Evolutionary conservation across 2,797 vertebrate species (phyloP), one percentile per base, ranked within the genome.

Genomic region (Anisognathus igniventris): DNA sequence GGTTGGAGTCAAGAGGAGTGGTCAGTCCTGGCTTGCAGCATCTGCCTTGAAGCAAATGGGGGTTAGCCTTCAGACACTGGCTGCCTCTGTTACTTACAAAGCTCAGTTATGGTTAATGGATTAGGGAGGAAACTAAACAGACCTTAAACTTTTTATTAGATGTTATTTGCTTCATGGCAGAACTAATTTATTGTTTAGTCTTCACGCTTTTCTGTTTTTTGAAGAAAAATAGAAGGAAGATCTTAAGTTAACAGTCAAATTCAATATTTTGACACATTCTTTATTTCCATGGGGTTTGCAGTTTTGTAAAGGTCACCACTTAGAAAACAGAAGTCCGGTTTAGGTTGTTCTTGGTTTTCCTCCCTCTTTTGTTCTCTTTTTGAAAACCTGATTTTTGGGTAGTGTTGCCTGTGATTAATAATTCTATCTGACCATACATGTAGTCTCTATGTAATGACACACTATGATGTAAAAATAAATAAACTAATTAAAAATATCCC

Each of bases 401-500:
- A 33, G 19, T 21, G 3, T 40, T 74, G 9, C 7, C 10, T 30
- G 10, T 35, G 12, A 40, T 20, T 5, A 58, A 27, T 81, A 48
- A 20, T 18, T 66, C 21, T 74, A 14, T 27, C 7, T 74, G n/a
- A 51, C 8, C 9, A 11, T 20, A 42, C 11, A 50, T 33, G 3
- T 39, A 20, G 12, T 70, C 6, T 65, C 7, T 19, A 19, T 13
- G 25, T 67, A 79, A 6, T 37, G 5, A 40, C 14, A 78, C 1
- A 20, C 2, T 7, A 6, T 40, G 10, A 10, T 33, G 16, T 22
- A 71, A 75, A 82, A 48, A 61, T 8, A 50, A 57, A 37, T 10
- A 24, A 56, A 33, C 2, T 10, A 39, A n/a, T 10, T 8, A 7
- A 56, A 65, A 31, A 20, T 13, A 2, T 0, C 18, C 1, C 15